phyloP scores from a whole-genome alignment of 2,888 invertebrate genomes.

The Troglohyphantes excavatus region DNA sequence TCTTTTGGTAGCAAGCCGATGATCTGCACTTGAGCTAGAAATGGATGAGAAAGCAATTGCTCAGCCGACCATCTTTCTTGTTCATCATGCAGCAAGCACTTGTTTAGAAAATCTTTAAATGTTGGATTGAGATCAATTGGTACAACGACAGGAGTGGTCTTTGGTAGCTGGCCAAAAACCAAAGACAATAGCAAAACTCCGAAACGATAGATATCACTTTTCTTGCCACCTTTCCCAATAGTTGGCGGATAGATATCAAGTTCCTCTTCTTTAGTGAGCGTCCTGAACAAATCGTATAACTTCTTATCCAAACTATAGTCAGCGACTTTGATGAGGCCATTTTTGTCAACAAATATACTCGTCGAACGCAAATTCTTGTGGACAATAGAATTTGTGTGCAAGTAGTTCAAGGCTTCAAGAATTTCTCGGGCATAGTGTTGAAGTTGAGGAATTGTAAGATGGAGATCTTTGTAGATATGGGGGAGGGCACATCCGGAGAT shows the following conservation, averaged over 20 bases:
- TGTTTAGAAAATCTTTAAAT: constrained; percentile 88
- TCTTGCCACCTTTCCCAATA: constrained; percentile 85
- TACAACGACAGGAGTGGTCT: constrained; percentile 85
- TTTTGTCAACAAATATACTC: constrained; percentile 81
- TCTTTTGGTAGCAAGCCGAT: constrained; percentile 81
- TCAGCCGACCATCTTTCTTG: constrained; percentile 89
- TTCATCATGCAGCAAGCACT: constrained; percentile 88
- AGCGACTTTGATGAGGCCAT: constrained; percentile 85
- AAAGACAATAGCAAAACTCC: constrained; percentile 88
- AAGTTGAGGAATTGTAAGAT: constrained; percentile 85
- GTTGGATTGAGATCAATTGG: constrained; percentile 86
- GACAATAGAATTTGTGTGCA: constrained; percentile 91
- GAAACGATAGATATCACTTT: constrained; percentile 89
- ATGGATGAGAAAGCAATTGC: constrained; percentile 90
- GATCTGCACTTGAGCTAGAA: constrained; percentile 82
- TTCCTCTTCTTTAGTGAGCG: constrained; percentile 63
- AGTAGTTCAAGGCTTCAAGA: constrained; percentile 88
- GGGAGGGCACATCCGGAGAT: constrained; percentile 83
- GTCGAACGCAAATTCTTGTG: constrained; percentile 89
- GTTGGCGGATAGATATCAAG: constrained; percentile 82
- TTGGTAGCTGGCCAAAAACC: constrained; percentile 85
- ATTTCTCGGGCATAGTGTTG: constrained; percentile 88
- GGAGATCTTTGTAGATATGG: constrained; percentile 84
- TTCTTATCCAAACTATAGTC: constrained; percentile 89
- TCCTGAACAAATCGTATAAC: constrained; percentile 76